Percentiles rank a stretch among this genome's conserved stretches.
These are phyloP conservation scores for Corythornis madagascariensis DNA, from an alignment of 2,113 vertebrate genomes.

Conservation along the genomic window DNA sequence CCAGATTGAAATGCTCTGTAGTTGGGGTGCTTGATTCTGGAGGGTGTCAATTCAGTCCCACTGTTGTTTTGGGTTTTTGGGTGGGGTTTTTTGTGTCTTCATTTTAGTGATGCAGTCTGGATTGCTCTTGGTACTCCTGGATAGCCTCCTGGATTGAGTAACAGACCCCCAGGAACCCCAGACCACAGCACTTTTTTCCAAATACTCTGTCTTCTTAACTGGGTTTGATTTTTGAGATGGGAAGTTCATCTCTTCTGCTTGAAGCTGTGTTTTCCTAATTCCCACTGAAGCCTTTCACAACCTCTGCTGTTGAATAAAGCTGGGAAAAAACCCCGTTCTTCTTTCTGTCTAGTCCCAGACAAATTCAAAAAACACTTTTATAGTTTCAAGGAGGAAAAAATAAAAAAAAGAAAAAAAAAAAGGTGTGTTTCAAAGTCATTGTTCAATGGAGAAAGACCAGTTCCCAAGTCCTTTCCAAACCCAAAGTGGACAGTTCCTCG, in stretches of 20 bases:
- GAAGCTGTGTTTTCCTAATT: not conserved
- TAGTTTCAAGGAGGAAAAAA: not conserved
- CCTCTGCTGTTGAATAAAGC: not conserved
- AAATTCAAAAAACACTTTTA: not conserved
- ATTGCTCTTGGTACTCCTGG: not conserved
- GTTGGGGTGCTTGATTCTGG: not conserved
- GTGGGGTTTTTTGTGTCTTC: not conserved
- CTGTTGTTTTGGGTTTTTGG: not conserved
- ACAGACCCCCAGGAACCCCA: not conserved
- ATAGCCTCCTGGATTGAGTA: not conserved
- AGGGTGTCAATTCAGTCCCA: not conserved
- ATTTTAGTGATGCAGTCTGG: not conserved
- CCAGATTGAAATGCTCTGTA: not conserved
- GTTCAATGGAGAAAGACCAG: not conserved
- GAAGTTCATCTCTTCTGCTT: not conserved
- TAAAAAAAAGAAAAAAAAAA: not conserved
- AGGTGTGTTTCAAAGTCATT: not conserved
- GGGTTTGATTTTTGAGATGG: not conserved
- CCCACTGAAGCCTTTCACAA: not conserved
- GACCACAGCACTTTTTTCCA: not conserved
- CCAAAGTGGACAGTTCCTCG: slow-evolving; percentile 38
- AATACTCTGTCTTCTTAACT: not conserved
- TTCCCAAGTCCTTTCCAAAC: not conserved
- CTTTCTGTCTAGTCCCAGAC: not conserved
- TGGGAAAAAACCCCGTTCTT: not conserved